These are phyloP conservation scores for Austrofundulus limnaeus DNA, from an alignment of 2,113 vertebrate genomes.

Conservation along the genomic window DNA sequence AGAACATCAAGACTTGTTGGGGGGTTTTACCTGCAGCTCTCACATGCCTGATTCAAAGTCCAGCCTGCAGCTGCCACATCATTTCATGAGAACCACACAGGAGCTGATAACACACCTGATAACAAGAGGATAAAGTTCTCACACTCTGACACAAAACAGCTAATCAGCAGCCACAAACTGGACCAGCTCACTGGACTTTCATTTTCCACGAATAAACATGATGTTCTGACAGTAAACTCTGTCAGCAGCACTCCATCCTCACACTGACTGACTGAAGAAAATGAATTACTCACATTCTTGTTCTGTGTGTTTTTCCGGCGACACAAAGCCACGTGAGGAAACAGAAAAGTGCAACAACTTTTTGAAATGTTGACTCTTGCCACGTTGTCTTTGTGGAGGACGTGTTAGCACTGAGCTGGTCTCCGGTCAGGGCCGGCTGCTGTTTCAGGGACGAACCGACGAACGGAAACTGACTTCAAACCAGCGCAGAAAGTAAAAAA, in stretches of 20 bases:
- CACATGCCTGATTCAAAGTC: slow-evolving; percentile 60
- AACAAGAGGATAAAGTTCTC: slow-evolving; percentile 61
- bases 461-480: slow-evolving; percentile 7
- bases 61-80: slow-evolving; percentile 70
- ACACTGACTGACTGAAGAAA: neutral
- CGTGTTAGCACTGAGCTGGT: slow-evolving; percentile 26
- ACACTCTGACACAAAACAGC: neutral
- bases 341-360: neutral
- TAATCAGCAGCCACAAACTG: too few species aligned
- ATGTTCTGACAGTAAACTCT: neutral
- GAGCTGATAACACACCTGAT: slow-evolving; percentile 54
- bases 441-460: too few species aligned
- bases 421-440: slow-evolving; percentile 16
- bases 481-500: too few species aligned
- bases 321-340: neutral
- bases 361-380: slow-evolving; percentile 27
- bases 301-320: neutral
- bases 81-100: slow-evolving; percentile 40
- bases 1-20: slow-evolving; percentile 4
- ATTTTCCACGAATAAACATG: too few species aligned
- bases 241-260: slow-evolving; percentile 39
- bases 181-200: neutral
- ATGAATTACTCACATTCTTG: neutral
- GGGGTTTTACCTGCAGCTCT: slow-evolving; percentile 31
- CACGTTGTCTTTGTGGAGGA: slow-evolving; percentile 62